Percentiles rank a stretch among this genome's conserved stretches.
Evolutionary conservation across 2,113 vertebrate species (phyloP).

Genomic region (Anseranas semipalmata): DNA sequence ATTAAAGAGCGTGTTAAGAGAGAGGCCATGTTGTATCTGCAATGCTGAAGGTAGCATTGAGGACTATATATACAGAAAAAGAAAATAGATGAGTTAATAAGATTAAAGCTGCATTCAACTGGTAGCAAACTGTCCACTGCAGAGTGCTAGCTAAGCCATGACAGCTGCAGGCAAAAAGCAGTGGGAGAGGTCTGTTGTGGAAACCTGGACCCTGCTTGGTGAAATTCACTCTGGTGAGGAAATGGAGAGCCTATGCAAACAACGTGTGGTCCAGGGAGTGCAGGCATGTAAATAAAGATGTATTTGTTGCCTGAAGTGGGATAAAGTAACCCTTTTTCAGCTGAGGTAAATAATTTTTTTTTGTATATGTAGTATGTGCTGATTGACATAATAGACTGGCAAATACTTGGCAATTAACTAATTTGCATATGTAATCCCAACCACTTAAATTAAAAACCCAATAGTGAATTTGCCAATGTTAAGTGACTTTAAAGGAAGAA

Average conservation of each 20-base stretch:
- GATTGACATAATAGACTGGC: neutral
- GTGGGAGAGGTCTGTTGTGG: neutral
- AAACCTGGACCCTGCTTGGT: conserved; percentile 4
- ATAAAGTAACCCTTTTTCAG: neutral
- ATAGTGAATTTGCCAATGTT: neutral
- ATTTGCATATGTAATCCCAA: neutral
- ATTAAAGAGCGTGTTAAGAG: neutral
- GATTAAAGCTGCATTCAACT: neutral
- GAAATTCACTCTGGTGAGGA: neutral
- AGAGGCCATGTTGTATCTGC: neutral
- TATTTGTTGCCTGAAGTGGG: neutral
- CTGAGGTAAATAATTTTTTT: neutral
- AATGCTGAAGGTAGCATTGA: neutral
- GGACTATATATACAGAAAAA: neutral
- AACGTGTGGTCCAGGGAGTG: neutral
- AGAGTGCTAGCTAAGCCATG: neutral
- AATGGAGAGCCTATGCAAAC: neutral
- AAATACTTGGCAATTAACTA: conserved; percentile 8
- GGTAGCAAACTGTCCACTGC: neutral
- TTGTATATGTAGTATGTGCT: neutral
- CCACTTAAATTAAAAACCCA: neutral
- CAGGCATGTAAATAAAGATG: neutral
- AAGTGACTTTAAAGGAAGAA: neutral
- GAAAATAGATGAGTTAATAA: neutral
- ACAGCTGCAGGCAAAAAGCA: neutral